phyloP scores from a whole-genome alignment of 2,113 vertebrate genomes.

The Xerus inauris region DNA sequence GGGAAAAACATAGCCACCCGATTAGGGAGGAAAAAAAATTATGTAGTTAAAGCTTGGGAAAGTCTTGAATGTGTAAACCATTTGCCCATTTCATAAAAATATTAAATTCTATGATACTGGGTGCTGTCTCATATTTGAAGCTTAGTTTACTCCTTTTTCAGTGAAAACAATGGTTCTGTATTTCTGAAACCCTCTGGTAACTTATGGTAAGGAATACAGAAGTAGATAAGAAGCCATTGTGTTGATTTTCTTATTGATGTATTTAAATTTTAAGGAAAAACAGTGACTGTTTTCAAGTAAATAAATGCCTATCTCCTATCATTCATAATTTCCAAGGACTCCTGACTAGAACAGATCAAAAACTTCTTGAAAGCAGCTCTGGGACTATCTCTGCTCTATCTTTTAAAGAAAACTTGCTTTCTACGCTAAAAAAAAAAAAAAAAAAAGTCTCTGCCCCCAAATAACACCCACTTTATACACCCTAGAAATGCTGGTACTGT shows the following conservation, averaged over 20 bases:
- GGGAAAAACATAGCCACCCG: not conserved
- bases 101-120: conserved; percentile 7
- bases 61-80: not conserved
- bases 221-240: not conserved
- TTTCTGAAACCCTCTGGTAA: conserved; percentile 42
- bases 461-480: not conserved
- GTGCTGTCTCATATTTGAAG: not conserved
- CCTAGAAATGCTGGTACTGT: not conserved
- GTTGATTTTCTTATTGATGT: not conserved
- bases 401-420: no score
- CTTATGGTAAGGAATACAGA: not conserved
- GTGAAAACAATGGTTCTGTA: not conserved
- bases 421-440: no score
- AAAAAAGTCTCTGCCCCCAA: not conserved
- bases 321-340: not conserved
- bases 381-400: no score
- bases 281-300: not conserved
- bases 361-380: conserved; percentile 16
- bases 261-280: conserved; percentile 3
- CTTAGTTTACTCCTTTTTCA: conserved; percentile 4
- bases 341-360: not conserved
- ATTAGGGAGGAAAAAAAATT: not conserved
- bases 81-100: conserved; percentile 18
- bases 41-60: not conserved
- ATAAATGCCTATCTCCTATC: not conserved